Conservation (phyloP, 1,140 invertebrate genomes). For the Streblospio benedicti region DNA sequence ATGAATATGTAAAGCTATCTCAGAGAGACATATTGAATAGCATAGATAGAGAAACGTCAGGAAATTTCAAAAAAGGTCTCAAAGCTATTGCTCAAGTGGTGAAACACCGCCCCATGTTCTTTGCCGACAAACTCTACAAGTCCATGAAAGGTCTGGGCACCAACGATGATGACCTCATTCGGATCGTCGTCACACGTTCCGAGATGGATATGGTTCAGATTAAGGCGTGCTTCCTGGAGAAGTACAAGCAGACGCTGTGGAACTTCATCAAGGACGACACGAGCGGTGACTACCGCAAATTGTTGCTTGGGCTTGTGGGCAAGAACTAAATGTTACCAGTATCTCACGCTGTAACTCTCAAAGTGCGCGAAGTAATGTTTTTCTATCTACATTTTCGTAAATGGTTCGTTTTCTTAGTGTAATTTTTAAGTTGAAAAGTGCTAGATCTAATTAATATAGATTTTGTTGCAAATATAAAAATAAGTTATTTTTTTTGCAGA, state of each 20-base stretch:
- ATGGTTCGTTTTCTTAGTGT: too few relatives aligned
- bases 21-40: neutral
- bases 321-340: too few relatives aligned
- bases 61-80: neutral
- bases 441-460: too few relatives aligned
- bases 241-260: slow-evolving; percentile 2
- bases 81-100: neutral
- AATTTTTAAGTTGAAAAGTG: too few relatives aligned
- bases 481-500: too few relatives aligned
- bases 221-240: neutral
- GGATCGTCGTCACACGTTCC: slow-evolving; percentile 49
- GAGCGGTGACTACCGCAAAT: neutral
- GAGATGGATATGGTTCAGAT: slow-evolving; percentile 20
- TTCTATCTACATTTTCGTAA: too few relatives aligned
- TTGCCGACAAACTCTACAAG: slow-evolving; percentile 43
- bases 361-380: too few relatives aligned
- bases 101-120: neutral
- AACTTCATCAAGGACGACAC: slow-evolving; percentile 6
- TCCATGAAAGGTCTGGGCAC: slow-evolving; percentile 47
- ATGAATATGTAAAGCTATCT: slow-evolving; percentile 34
- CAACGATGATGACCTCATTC: slow-evolving; percentile 48
- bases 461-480: too few relatives aligned
- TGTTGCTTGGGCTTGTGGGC: neutral
- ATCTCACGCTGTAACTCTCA: too few relatives aligned
- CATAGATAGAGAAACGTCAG: neutral